Percentiles rank a stretch among this genome's conserved stretches.
phyloP scores from a whole-genome alignment of 2,113 vertebrate genomes.

The Hippocampus comes region DNA sequence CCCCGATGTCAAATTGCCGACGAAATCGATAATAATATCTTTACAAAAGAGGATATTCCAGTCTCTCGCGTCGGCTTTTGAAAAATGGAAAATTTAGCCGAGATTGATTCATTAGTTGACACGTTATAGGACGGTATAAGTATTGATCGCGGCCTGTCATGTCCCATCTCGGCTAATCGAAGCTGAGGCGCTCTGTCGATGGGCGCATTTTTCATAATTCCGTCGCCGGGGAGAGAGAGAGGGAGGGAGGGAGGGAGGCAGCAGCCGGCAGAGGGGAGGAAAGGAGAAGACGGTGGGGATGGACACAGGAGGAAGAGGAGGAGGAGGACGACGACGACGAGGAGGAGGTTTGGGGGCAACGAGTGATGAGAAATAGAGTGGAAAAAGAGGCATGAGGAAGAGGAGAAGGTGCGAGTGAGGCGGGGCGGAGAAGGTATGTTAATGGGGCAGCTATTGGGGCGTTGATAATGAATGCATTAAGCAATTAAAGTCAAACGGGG shows the following conservation, averaged over 20 bases:
- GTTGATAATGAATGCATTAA: slow-evolving; percentile 78
- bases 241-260: slow-evolving; percentile 63
- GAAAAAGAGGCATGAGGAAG: slow-evolving; percentile 60
- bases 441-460: slow-evolving; percentile 75
- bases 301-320: slow-evolving; percentile 67
- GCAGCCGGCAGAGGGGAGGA: slow-evolving; percentile 74
- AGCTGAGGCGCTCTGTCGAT: slow-evolving; percentile 98
- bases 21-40: slow-evolving; percentile 99
- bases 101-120: slow-evolving; percentile 99
- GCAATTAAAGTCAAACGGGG: slow-evolving; percentile 76
- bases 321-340: slow-evolving; percentile 42
- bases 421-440: slow-evolving; percentile 58
- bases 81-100: slow-evolving; percentile 99
- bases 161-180: slow-evolving; percentile 98
- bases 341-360: slow-evolving; percentile 68
- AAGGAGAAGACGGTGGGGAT: slow-evolving; percentile 66
- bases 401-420: slow-evolving; percentile 15
- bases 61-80: slow-evolving; percentile 97
- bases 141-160: slow-evolving; percentile 99
- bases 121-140: slow-evolving; percentile 98
- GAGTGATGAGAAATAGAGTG: slow-evolving; percentile 76
- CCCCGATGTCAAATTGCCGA: slow-evolving; percentile 99
- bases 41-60: slow-evolving; percentile 99
- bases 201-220: slow-evolving; percentile 99
- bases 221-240: slow-evolving; percentile 81